A percentile compares a stretch with the other conserved stretches of the same genome.
Evolutionary conservation across 1,140 invertebrate genomes (phyloP).

Genomic region (Propsilocerus akamusi): DNA sequence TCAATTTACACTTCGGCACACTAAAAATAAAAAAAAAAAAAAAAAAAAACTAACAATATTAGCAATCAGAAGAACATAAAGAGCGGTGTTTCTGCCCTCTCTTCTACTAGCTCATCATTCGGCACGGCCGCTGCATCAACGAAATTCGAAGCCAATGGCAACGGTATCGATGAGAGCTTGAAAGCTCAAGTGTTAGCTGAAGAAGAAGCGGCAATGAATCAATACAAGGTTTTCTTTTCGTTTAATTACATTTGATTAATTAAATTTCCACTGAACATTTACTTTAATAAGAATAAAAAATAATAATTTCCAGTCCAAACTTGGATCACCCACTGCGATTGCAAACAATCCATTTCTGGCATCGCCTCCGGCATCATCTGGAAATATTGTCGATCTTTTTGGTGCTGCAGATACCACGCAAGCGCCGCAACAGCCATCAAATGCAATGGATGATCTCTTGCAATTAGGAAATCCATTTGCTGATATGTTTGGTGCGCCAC

Average conservation of each 20-base stretch:
- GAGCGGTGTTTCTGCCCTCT: constrained; percentile 74
- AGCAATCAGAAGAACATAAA: constrained; percentile 76
- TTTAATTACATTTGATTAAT: not conserved
- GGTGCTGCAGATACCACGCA: constrained; percentile 27
- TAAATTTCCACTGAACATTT: constrained; percentile 12
- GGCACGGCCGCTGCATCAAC: constrained; percentile 57
- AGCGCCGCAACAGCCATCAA: constrained; percentile 25
- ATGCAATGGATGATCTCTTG: constrained; percentile 76
- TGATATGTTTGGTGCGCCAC: constrained; percentile 52
- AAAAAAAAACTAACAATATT: constrained; percentile 8
- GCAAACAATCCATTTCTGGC: constrained; percentile 76
- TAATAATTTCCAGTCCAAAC: constrained; percentile 49
- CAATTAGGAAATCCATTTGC: constrained; percentile 82
- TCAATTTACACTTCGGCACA: too few species aligned
- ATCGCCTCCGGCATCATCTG: constrained; percentile 32
- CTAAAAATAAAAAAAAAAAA: too few species aligned
- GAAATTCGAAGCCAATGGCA: constrained; percentile 43
- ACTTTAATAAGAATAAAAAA: too few species aligned
- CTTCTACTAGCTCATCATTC: constrained; percentile 72
- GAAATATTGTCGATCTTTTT: constrained; percentile 64
- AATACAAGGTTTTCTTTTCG: constrained; percentile 61
- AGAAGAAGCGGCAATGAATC: constrained; percentile 86
- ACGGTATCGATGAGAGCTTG: constrained; percentile 68
- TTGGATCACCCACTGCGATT: constrained; percentile 48
- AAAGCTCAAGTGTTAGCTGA: constrained; percentile 79